These are phyloP conservation scores for Andrena fulva DNA, from an alignment of 2,888 invertebrate species.

Conservation along the genomic window DNA sequence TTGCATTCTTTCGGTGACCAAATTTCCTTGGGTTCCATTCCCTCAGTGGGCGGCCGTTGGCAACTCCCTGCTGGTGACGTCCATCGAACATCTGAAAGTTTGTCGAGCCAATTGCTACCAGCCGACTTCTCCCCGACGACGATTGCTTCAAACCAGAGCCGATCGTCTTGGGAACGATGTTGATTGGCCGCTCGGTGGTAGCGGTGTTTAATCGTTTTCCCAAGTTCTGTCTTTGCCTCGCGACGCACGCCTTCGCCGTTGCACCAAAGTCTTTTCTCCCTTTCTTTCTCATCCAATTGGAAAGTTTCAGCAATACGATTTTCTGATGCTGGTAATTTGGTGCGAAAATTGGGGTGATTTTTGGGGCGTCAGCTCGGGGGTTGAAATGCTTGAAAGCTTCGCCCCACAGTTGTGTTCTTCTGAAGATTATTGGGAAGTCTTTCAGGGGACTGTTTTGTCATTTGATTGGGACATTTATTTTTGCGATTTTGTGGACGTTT, in stretches of 20 bases:
- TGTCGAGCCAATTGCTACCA: conserved; percentile 29
- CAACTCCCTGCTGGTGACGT: conserved; percentile 24
- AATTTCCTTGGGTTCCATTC: conserved; percentile 42
- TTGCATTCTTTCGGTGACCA: conserved; percentile 39
- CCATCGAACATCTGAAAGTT: conserved; percentile 26
- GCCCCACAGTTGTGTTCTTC: no score
- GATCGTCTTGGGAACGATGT: conserved; percentile 22
- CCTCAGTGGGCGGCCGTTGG: neutral
- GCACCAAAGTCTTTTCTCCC: neutral
- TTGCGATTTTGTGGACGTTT: no score
- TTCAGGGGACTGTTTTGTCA: no score
- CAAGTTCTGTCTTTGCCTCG: conserved; percentile 10
- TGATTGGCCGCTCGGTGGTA: conserved; percentile 17
- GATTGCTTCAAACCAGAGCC: neutral
- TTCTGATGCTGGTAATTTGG: neutral
- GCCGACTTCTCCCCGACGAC: neutral
- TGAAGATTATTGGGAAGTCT: no score
- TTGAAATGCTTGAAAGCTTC: no score
- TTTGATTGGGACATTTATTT: no score
- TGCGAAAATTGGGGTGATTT: neutral
- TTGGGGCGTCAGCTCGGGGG: neutral
- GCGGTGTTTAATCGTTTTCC: conserved; percentile 13
- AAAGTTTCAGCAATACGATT: neutral
- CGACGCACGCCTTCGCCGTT: neutral
- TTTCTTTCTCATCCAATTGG: neutral